Evolutionary conservation across 2,888 invertebrate species (phyloP), one percentile per base, ranked within the genome.

Genomic region (Digitonthophagus gazella): DNA sequence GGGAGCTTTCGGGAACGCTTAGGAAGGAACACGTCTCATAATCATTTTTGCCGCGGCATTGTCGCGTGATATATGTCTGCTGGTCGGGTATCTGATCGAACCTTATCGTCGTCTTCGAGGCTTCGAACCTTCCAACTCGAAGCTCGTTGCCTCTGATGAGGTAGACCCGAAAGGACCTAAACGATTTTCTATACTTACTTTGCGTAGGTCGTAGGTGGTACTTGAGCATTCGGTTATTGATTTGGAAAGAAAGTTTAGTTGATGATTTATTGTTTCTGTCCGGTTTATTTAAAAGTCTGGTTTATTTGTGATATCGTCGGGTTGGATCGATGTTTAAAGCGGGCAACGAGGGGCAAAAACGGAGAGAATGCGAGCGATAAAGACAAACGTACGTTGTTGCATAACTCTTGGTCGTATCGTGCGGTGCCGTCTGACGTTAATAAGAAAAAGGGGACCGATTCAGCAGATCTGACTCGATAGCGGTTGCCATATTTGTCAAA

Each of bases 21-120:
- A 80, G 81, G 81, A 82, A 82, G 81, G 81, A 82, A 82, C 81
- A 80, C 81, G 80, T 79, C 80, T 78, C 79, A 80, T 82, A 82
- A 82, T 82, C 82, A 82, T 82, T 82, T 82, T 81, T 81, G 81
- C 80, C 78, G 78, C 78, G 81, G 80, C 80, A 81, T 82, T 82
- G 82, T 82, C 80, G 80, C 80, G 78, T 81, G 81, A 82, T 81
- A 80, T 81, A 82, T 81, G 73, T 69, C 70, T 65, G 6, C 71
- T 66, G n/a, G n/a, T n/a, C 67, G 56, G 68, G 71, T 74, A 75
- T 74, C 74, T 71, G 74, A 75, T 75, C 69, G 72, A 64, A 72
- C 71, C 74, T 75, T 76, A 76, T 75, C 75, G 74, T 74, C 74
- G 73, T 73, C 74, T 72, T 73, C 73, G 68, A 73, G 73, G 73